Conservation (phyloP, 2,797 vertebrate species). For the Garrulus glandarius region DNA sequence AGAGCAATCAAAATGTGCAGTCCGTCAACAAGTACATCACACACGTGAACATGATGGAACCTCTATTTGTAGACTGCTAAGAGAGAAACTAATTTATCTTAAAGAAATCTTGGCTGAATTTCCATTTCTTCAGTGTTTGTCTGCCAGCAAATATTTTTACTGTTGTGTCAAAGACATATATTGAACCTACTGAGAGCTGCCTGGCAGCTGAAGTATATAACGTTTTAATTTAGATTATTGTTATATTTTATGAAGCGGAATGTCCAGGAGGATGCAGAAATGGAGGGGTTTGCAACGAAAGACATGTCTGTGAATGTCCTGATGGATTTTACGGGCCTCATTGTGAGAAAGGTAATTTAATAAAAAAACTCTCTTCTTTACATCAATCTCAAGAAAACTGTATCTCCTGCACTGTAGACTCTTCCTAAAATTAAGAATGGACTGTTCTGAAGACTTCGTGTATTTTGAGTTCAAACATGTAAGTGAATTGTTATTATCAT, state of each 20-base stretch:
- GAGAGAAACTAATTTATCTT: background rate
- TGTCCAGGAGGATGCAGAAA: constrained; percentile 89
- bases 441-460: background rate
- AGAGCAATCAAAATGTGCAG: background rate
- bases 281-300: constrained; percentile 85
- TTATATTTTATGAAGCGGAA: constrained; percentile 80
- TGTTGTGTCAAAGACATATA: background rate
- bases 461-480: background rate
- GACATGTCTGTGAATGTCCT: constrained; percentile 85
- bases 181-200: background rate
- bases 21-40: background rate
- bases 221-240: background rate
- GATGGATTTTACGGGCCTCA: constrained; percentile 88
- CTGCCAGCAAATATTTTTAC: background rate
- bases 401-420: background rate
- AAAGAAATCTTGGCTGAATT: background rate
- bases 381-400: background rate
- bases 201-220: background rate
- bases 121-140: background rate
- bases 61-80: background rate
- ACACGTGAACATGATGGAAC: background rate
- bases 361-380: background rate
- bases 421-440: background rate
- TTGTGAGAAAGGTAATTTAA: constrained; percentile 86
- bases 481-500: background rate